Percentiles rank a stretch among this genome's conserved stretches.
Evolutionary conservation across 2,113 vertebrate genomes (phyloP).

Genomic region (Aphelocoma coerulescens): DNA sequence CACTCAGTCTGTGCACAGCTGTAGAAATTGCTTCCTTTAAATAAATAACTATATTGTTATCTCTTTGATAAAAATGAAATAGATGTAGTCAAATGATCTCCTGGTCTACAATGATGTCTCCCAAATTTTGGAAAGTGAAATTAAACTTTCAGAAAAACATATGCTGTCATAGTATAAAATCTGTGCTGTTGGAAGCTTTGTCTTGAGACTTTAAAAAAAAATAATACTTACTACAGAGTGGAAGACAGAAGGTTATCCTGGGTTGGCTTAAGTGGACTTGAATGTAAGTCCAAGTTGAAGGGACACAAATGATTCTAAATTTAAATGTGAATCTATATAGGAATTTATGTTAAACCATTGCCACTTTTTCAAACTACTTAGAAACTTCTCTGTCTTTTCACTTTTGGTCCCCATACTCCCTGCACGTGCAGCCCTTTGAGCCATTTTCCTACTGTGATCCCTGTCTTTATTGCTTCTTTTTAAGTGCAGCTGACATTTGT

Average conservation of each 20-base stretch:
- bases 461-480: not conserved
- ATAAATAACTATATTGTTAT: not conserved
- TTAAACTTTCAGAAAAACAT: not conserved
- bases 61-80: not conserved
- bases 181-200: not conserved
- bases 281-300: not conserved
- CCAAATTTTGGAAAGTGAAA: not conserved
- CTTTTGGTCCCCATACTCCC: not conserved
- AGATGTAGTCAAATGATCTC: not conserved
- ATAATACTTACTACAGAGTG: not conserved
- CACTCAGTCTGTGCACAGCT: not conserved
- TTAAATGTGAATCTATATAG: not conserved
- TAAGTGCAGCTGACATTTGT: accelerated
- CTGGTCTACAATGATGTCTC: not conserved
- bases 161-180: not conserved
- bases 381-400: not conserved
- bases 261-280: not conserved
- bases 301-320: not conserved
- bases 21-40: not conserved
- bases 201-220: not conserved
- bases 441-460: not conserved
- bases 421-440: not conserved
- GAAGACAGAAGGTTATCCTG: not conserved
- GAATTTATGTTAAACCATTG: not conserved
- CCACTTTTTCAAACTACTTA: not conserved